These are phyloP conservation scores for Orestias chungarensis DNA, from an alignment of 2,797 vertebrate species.

Conservation along the genomic window DNA sequence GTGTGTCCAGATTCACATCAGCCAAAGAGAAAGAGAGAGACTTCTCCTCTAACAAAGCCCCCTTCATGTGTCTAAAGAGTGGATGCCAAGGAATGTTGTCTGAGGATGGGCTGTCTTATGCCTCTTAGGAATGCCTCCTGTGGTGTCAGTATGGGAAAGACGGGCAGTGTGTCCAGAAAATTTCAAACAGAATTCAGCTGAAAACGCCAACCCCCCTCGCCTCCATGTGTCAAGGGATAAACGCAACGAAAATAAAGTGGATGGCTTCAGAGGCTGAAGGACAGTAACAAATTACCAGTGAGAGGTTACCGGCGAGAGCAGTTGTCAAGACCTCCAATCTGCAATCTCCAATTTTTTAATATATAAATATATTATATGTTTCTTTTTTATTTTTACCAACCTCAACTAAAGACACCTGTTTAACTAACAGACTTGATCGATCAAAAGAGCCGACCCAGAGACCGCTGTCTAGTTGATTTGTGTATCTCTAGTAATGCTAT, in stretches of 20 bases:
- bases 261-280: slow-evolving; percentile 4
- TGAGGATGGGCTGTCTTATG: slow-evolving; percentile 72
- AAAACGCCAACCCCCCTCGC: neutral
- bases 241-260: neutral
- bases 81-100: slow-evolving; percentile 76
- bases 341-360: no score
- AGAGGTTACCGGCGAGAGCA: slow-evolving; percentile 3
- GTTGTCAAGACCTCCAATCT: neutral
- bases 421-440: neutral
- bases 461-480: neutral
- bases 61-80: slow-evolving; percentile 75
- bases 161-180: slow-evolving; percentile 26
- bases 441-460: neutral
- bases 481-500: neutral
- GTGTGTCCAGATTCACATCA: slow-evolving; percentile 14
- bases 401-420: neutral
- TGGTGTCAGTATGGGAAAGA: slow-evolving; percentile 37
- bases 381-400: neutral
- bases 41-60: slow-evolving; percentile 73
- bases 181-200: slow-evolving; percentile 23
- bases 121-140: slow-evolving; percentile 68
- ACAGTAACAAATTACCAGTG: slow-evolving; percentile 11
- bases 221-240: slow-evolving; percentile 14
- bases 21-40: slow-evolving; percentile 21
- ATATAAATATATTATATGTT: neutral